phyloP scores from a whole-genome alignment of 2,113 vertebrate genomes.

The Pantherophis guttatus region DNA sequence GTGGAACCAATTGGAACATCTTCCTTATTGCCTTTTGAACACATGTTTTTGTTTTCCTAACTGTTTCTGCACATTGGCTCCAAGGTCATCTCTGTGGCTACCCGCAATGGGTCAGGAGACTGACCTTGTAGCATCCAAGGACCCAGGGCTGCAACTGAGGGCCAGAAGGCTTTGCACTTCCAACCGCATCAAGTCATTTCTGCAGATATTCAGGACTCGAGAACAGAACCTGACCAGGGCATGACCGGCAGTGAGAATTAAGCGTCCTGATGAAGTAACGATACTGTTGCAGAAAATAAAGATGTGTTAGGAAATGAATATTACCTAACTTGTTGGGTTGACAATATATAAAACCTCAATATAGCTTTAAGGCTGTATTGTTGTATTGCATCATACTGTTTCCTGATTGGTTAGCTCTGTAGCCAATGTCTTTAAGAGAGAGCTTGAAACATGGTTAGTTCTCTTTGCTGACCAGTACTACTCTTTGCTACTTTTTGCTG shows the following conservation, averaged over 20 bases:
- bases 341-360: no score
- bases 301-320: no score
- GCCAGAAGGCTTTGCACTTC: not conserved
- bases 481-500: no score
- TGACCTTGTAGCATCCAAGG: not conserved
- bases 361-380: no score
- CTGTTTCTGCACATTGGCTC: not conserved
- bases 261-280: not conserved
- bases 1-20: not conserved
- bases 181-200: not conserved
- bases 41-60: not conserved
- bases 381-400: no score
- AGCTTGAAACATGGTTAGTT: no score
- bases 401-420: no score
- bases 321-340: no score
- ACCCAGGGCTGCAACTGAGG: not conserved
- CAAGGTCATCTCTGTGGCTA: not conserved
- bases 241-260: not conserved
- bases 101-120: not conserved
- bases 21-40: not conserved
- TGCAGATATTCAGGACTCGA: not conserved
- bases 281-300: not conserved
- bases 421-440: no score
- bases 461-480: no score
- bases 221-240: not conserved